phyloP scores from a whole-genome alignment of 2,113 vertebrate genomes.

The Pao palembangensis region DNA sequence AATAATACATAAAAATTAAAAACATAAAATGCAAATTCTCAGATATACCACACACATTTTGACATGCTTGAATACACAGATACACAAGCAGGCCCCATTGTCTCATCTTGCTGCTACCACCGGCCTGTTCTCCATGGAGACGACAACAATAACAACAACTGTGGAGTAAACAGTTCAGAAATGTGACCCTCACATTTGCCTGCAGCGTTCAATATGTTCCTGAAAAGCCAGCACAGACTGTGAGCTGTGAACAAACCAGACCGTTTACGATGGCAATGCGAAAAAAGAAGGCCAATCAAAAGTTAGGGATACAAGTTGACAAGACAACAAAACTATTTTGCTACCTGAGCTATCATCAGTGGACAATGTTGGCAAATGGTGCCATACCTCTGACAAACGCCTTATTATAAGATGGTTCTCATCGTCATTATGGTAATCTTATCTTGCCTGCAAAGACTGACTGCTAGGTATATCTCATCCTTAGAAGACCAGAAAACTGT shows the following conservation, averaged over 20 bases:
- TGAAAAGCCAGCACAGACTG: conserved; percentile 82
- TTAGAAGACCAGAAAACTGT: conserved; percentile 82
- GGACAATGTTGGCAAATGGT: conserved; percentile 37
- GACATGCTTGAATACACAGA: conserved; percentile 42
- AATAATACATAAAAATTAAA: no score
- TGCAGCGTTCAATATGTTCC: conserved; percentile 34
- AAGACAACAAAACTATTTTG: conserved; percentile 30
- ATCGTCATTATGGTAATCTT: conserved; percentile 66
- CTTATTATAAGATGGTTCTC: conserved; percentile 54
- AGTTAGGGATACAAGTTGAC: conserved; percentile 2
- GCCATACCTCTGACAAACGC: conserved; percentile 58
- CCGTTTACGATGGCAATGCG: conserved; percentile 37
- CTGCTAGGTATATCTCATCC: conserved; percentile 58
- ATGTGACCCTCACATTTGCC: conserved; percentile 37
- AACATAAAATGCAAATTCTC: conserved; percentile 20
- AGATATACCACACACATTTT: conserved; percentile 39
- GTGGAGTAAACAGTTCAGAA: conserved; percentile 25
- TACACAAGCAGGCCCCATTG: conserved; percentile 26
- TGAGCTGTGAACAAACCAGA: conserved; percentile 43
- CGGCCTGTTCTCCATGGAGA: conserved; percentile 52
- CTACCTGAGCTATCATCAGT: conserved; percentile 35
- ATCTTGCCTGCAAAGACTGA: conserved; percentile 72
- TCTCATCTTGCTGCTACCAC: conserved; percentile 58
- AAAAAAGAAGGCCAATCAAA: conserved; percentile 39
- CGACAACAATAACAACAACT: conserved; percentile 14